These are phyloP conservation scores for Octopus bimaculoides DNA, from an alignment of 1,140 invertebrate genomes.

Conservation along the genomic window DNA sequence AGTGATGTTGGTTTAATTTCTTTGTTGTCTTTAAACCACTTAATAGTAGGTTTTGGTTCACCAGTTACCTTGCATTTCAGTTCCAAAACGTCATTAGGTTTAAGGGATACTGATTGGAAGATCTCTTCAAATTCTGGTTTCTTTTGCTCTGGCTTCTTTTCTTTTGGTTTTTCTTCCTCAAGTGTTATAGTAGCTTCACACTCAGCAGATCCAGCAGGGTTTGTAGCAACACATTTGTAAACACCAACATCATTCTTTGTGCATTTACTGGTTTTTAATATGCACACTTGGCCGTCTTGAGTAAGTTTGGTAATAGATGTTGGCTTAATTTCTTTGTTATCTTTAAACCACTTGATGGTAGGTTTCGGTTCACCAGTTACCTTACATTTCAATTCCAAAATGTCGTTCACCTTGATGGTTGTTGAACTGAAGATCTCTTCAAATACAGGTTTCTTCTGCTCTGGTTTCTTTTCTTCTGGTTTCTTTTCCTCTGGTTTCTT, in stretches of 20 bases:
- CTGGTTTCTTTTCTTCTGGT: too few relatives aligned
- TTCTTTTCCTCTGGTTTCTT: too few relatives aligned
- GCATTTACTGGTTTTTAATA: constrained; percentile 4
- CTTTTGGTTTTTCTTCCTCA: constrained; percentile 20
- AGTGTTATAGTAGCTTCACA: constrained; percentile 40
- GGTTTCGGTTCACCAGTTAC: constrained; percentile 51
- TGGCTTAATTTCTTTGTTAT: background rate
- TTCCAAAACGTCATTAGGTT: constrained; percentile 19
- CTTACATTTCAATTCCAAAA: constrained; percentile 17
- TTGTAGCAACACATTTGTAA: constrained; percentile 51
- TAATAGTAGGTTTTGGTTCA: constrained; percentile 50
- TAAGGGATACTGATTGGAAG: too few relatives aligned
- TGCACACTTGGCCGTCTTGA: background rate
- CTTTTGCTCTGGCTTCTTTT: too few relatives aligned
- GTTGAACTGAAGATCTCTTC: too few relatives aligned
- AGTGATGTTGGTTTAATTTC: background rate
- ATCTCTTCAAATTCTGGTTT: too few relatives aligned
- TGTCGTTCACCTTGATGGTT: background rate
- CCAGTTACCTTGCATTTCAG: constrained; percentile 44
- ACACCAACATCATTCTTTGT: constrained; percentile 47
- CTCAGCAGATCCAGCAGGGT: constrained; percentile 46
- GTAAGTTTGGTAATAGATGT: background rate
- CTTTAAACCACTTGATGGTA: constrained; percentile 43
- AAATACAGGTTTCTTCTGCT: too few relatives aligned
- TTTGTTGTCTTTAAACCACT: constrained; percentile 35